Evolutionary conservation across 2,113 vertebrate species (phyloP).

Genomic region (Oenanthe oenanthe): DNA sequence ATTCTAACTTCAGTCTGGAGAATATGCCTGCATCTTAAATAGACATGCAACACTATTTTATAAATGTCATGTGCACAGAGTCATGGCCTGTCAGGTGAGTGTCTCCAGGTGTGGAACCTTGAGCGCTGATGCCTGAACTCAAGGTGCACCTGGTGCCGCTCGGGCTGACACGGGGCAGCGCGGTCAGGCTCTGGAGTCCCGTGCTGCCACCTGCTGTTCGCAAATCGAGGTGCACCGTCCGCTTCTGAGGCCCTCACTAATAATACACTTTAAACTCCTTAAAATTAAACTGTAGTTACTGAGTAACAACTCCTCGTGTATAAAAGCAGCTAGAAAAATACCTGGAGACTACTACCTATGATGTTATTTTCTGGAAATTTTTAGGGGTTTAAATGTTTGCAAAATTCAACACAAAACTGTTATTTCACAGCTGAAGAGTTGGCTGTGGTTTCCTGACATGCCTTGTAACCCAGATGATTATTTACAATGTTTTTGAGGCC

Average conservation of each 20-base stretch:
- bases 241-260: background rate
- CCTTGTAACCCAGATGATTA: background rate
- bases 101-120: background rate
- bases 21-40: background rate
- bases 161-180: fast-evolving
- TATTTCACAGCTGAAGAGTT: background rate
- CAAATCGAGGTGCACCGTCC: background rate
- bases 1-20: background rate
- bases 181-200: background rate
- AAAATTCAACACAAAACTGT: background rate
- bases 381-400: background rate
- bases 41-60: background rate
- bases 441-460: background rate
- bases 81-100: background rate
- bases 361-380: background rate
- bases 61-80: background rate
- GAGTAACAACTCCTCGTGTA: background rate
- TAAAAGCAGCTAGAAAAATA: background rate
- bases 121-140: background rate
- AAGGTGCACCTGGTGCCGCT: background rate
- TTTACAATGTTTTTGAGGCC: background rate
- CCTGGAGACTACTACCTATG: background rate
- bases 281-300: background rate
- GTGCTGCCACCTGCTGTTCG: conserved; percentile 61
- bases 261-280: background rate